Percentiles rank a stretch among this genome's conserved stretches.
These are phyloP conservation scores for Geotria australis DNA, from an alignment of 2,797 vertebrate species.

Conservation along the genomic window DNA sequence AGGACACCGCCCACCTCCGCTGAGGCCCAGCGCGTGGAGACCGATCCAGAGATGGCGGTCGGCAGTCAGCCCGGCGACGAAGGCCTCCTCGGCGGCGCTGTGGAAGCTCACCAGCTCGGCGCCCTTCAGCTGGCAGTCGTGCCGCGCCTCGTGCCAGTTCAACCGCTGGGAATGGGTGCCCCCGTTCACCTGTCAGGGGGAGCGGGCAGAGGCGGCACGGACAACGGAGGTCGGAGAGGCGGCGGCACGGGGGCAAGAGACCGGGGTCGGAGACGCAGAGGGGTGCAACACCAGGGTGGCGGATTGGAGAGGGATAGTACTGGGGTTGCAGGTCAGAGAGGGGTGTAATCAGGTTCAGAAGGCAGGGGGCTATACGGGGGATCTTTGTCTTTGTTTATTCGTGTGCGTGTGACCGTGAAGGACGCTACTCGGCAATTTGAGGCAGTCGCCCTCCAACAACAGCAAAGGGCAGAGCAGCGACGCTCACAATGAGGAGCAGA, in stretches of 20 bases:
- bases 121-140: constrained; percentile 18
- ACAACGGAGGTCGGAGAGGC: constrained; percentile 6
- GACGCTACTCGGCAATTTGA: too few species aligned
- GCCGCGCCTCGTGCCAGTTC: constrained; percentile 16
- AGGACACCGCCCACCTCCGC: constrained; percentile 12
- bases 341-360: too few species aligned
- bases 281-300: too few species aligned
- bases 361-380: too few species aligned
- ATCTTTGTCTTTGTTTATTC: too few species aligned
- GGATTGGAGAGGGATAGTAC: too few species aligned
- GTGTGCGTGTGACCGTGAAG: too few species aligned
- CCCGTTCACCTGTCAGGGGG: constrained; percentile 14
- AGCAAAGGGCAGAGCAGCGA: too few species aligned
- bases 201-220: neutral
- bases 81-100: constrained; percentile 15
- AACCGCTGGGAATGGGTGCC: constrained; percentile 16
- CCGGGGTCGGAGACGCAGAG: too few species aligned
- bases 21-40: constrained; percentile 12
- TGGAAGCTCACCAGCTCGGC: constrained; percentile 23
- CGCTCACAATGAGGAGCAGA: too few species aligned
- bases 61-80: constrained; percentile 14
- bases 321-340: too few species aligned
- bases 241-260: constrained; percentile 2
- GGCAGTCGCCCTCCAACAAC: too few species aligned
- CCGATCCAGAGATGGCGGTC: constrained; percentile 25